These are phyloP conservation scores for Sturnus vulgaris DNA, from an alignment of 2,113 vertebrate species.

Conservation along the genomic window DNA sequence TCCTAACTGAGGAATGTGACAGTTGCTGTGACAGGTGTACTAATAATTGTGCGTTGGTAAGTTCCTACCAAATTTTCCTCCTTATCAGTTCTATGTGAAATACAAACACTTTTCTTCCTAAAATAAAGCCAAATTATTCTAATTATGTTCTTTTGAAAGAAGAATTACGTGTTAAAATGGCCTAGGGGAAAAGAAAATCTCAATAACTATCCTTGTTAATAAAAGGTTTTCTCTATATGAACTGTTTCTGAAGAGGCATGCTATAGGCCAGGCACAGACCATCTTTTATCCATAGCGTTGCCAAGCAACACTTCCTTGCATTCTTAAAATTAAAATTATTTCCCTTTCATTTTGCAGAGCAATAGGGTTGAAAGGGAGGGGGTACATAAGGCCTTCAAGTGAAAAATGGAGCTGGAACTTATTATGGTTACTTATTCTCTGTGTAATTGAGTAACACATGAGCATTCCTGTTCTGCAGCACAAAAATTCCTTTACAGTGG, in stretches of 20 bases:
- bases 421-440: background rate
- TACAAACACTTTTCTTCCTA: background rate
- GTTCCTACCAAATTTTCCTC: background rate
- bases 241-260: background rate
- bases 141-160: background rate
- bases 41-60: background rate
- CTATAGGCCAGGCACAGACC: background rate
- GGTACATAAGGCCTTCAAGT: background rate
- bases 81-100: background rate
- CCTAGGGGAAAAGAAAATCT: background rate
- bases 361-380: background rate
- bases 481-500: background rate
- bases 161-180: background rate
- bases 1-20: background rate
- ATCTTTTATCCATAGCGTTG: background rate
- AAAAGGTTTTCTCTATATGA: background rate
- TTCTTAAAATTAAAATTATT: conserved; percentile 24
- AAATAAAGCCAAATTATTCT: background rate
- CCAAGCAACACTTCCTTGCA: conserved; percentile 37
- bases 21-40: background rate
- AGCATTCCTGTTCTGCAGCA: background rate
- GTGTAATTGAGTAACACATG: background rate
- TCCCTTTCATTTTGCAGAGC: background rate
- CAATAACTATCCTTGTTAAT: background rate
- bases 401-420: background rate